Conservation (phyloP, 1,140 invertebrate species). For the Diorhabda carinulata region DNA sequence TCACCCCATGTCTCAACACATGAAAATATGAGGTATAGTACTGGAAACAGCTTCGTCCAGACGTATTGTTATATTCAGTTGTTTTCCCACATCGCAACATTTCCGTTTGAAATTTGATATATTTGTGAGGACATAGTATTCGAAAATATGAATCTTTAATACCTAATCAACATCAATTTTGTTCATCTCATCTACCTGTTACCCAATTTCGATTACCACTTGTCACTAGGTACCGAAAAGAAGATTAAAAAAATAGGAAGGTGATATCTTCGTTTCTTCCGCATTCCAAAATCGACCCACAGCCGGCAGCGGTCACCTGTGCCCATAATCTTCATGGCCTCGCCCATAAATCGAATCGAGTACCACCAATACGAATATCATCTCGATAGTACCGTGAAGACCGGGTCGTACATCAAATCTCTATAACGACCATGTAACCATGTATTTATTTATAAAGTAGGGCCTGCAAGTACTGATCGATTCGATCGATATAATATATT, state of each 20-base stretch:
- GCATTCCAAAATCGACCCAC: conserved; percentile 16
- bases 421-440: not conserved
- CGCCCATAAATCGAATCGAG: conserved; percentile 11
- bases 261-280: conserved; percentile 15
- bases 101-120: no score
- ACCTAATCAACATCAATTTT: no score
- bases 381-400: not conserved
- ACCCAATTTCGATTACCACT: not conserved
- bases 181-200: no score
- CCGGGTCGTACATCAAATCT: conserved; percentile 16
- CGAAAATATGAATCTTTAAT: no score
- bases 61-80: no score
- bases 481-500: no score
- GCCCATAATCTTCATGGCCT: conserved; percentile 20
- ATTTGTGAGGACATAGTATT: no score
- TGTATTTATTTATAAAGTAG: conserved; percentile 10
- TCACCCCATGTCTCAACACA: no score
- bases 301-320: conserved; percentile 19
- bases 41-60: no score
- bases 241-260: conserved; percentile 5
- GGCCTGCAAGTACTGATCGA: no score
- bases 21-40: no score
- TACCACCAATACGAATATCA: not conserved
- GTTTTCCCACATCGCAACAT: no score
- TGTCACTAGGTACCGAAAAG: not conserved